Evolutionary conservation across 2,113 vertebrate species (phyloP), one percentile per base, ranked within the genome.

Genomic region (Taxidea taxus): DNA sequence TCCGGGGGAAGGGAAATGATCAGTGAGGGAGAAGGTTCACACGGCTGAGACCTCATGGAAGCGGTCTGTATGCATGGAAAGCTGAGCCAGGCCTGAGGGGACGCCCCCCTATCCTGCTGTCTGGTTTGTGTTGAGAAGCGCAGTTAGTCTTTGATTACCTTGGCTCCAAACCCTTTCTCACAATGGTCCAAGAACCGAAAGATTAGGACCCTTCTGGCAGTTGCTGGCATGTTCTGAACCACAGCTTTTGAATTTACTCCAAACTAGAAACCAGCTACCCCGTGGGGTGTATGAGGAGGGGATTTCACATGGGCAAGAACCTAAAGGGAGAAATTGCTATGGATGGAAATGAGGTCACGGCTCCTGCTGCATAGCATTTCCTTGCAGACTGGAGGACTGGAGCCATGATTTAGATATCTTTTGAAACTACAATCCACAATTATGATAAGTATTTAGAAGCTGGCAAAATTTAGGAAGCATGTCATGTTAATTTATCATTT

Each of bases 91-190:
- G n/a, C 25, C 58, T 4, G 1, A 54, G 6, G 42, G 81, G 27
- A 81, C 39, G 23, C 62, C 88, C 37, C 94, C 87, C 68, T n/a
- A 66, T 44, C 70, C 88, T 49, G 31, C 80, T 87, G 49, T 82
- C 84, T 88, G 84, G 87, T 77, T 89, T 68, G 58, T 47, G 44
- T 66, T 89, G 93, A 91, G 90, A 93, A 86, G 37, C 39, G 1
- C 47, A 95, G 42, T 91, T 68, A 87, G 81, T 16, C 89, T 97
- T 83, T 95, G 90, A 90, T 90, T 94, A 80, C 14, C 64, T 97
- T 96, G 96, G 96, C 94, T 74, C 34, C 49, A 93, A 91, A 42
- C 44, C 11, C 39, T 90, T 88, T 37, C 75, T 85, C 82, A 66
- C 39, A 51, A 51, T 37, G 15, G 56, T 85, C 10, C 51, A 86